phyloP scores from a whole-genome alignment of 92 coral and sea anemone genomes.

The Palythoa grandiflora region DNA sequence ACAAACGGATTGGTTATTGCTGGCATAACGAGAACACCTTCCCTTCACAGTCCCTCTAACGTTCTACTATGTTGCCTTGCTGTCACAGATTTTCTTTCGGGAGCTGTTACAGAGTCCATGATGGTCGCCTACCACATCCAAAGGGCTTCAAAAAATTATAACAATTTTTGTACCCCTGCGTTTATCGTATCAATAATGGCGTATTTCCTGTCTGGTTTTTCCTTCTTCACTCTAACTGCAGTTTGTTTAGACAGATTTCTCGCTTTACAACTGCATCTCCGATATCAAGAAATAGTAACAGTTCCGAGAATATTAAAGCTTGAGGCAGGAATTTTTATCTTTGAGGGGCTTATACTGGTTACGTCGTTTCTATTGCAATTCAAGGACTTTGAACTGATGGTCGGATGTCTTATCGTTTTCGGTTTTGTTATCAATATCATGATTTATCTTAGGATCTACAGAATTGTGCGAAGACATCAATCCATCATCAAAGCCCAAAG shows the following conservation, averaged over 20 bases:
- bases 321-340: no score
- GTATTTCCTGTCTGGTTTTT: background rate
- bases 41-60: no score
- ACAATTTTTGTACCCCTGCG: background rate
- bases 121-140: background rate
- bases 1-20: no score
- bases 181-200: background rate
- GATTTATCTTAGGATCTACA: no score
- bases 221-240: background rate
- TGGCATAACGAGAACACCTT: no score
- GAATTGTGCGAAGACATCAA: no score
- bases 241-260: no score
- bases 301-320: no score
- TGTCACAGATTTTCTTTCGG: background rate
- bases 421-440: background rate
- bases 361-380: constrained; percentile 14
- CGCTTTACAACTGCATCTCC: no score
- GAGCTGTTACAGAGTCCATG: background rate
- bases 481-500: background rate
- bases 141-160: background rate
- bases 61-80: no score
- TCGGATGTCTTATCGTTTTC: background rate
- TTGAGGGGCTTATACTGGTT: background rate
- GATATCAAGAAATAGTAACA: no score
- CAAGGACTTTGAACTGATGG: constrained; percentile 15